These are phyloP conservation scores for Pelagia noctiluca DNA, from an alignment of 30 jellyfish, hydroid and myxozoan genomes.

Conservation along the genomic window DNA sequence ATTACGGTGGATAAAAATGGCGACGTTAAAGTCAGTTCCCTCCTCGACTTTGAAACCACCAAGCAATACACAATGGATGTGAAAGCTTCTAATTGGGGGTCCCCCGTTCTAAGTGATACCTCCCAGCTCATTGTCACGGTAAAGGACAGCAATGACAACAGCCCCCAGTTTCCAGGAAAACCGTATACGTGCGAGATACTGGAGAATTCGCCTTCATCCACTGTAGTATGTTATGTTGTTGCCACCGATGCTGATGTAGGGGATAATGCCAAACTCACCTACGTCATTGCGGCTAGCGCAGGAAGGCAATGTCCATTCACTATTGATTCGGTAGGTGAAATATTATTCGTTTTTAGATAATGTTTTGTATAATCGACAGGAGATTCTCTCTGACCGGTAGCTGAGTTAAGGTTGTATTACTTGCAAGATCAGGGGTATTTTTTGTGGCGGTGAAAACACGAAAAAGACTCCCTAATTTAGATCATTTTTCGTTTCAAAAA, in stretches of 20 bases:
- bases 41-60: conserved; percentile 59
- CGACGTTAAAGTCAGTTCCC: background rate
- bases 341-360: too few species aligned
- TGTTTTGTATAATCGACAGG: too few species aligned
- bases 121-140: conserved; percentile 16
- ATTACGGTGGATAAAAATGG: conserved; percentile 20
- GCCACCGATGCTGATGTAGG: conserved; percentile 87
- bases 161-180: conserved; percentile 66
- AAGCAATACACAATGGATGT: conserved; percentile 32
- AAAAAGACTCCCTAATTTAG: too few species aligned
- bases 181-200: conserved; percentile 43
- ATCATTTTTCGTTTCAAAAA: too few species aligned
- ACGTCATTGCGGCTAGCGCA: conserved; percentile 23
- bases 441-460: too few species aligned
- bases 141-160: conserved; percentile 84
- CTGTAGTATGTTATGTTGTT: conserved; percentile 47
- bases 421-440: too few species aligned
- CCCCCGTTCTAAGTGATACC: conserved; percentile 16
- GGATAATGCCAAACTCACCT: conserved; percentile 40
- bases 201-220: conserved; percentile 69
- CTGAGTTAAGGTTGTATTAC: too few species aligned
- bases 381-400: too few species aligned
- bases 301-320: conserved; percentile 45
- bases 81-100: conserved; percentile 44
- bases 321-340: conserved; percentile 33